Evolutionary conservation across 1,140 invertebrate genomes (phyloP).

Genomic region (Notospermus geniculatus): DNA sequence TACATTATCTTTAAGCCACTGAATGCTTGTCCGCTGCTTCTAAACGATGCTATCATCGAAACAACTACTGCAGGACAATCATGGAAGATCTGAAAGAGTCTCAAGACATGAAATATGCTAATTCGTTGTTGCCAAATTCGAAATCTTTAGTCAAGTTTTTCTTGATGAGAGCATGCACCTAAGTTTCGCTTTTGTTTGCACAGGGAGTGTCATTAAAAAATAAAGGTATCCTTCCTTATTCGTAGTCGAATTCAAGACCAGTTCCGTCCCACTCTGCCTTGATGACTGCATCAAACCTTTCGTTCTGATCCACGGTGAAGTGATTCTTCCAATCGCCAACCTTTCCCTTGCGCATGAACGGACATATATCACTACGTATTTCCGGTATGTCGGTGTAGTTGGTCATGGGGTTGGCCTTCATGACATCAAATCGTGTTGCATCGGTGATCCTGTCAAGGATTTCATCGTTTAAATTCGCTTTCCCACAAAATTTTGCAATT

Average conservation of each 20-base stretch:
- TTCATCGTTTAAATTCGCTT: background rate
- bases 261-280: background rate
- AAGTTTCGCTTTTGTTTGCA: no score
- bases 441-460: background rate
- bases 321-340: slow-evolving; percentile 5
- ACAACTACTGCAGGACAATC: no score
- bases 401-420: background rate
- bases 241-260: background rate
- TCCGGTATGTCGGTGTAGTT: background rate
- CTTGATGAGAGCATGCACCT: no score
- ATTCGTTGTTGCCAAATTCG: no score
- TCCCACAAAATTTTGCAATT: background rate
- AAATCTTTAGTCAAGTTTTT: no score
- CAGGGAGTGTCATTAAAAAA: no score
- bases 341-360: slow-evolving; percentile 7
- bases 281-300: background rate
- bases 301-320: background rate
- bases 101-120: no score
- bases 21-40: no score
- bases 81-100: no score
- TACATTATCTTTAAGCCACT: no score
- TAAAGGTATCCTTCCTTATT: no score
- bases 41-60: no score
- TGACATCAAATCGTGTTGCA: background rate
- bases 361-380: background rate